These are phyloP conservation scores for Antheraea mylitta DNA, from an alignment of 1,140 invertebrate species.

Conservation along the genomic window DNA sequence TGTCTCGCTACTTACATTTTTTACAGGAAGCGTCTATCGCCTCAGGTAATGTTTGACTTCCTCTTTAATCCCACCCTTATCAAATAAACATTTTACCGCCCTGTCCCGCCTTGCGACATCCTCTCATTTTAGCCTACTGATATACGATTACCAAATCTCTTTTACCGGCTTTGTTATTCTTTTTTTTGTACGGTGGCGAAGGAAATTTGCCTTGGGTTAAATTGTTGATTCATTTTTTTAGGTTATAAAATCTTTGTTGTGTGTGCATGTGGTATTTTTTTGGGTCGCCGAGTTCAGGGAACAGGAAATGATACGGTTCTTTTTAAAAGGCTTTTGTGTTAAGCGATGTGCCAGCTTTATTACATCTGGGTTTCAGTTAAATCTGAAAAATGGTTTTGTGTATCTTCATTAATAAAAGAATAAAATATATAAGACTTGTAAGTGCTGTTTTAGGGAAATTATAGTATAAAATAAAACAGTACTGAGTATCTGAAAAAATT, in stretches of 20 bases:
- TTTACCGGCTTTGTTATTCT: slow-evolving; percentile 6
- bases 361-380: not conserved
- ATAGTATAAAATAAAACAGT: too few relatives aligned
- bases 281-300: not conserved
- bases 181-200: not conserved
- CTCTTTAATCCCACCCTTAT: slow-evolving; percentile 15
- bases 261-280: not conserved
- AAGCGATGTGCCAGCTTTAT: not conserved
- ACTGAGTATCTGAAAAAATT: too few relatives aligned
- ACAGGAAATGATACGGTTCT: not conserved
- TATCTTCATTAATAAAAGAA: too few relatives aligned
- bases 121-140: slow-evolving; percentile 10
- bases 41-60: slow-evolving; percentile 15
- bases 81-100: slow-evolving; percentile 14
- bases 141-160: slow-evolving; percentile 7
- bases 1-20: not conserved
- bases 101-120: slow-evolving; percentile 1
- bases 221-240: slow-evolving; percentile 5
- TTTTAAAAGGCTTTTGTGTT: slow-evolving; percentile 1
- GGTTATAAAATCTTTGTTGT: not conserved
- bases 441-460: too few relatives aligned
- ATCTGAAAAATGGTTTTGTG: too few relatives aligned
- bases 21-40: slow-evolving; percentile 12
- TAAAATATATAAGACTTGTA: too few relatives aligned
- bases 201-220: not conserved